Conservation (phyloP, 2,888 invertebrate genomes). For the Seladonia tumulorum region DNA sequence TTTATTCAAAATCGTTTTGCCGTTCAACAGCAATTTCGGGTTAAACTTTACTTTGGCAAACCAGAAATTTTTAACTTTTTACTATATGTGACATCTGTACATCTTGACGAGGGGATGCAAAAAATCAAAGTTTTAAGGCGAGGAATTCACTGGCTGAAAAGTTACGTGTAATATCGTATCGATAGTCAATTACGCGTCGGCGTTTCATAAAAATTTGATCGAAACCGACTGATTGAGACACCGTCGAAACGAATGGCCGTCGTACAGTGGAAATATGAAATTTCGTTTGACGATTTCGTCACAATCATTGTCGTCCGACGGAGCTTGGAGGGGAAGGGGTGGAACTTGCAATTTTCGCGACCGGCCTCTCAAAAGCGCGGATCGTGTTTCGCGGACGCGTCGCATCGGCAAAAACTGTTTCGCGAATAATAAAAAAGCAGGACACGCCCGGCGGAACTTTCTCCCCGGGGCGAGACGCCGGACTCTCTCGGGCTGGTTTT, state of each 20-base stretch:
- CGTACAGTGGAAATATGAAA: background rate
- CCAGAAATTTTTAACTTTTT: too few species aligned
- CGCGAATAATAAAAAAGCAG: slow-evolving; percentile 11
- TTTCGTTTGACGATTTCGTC: background rate
- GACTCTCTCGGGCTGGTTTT: background rate
- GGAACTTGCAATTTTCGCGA: slow-evolving; percentile 3
- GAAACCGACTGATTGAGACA: background rate
- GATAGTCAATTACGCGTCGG: background rate
- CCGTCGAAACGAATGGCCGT: background rate
- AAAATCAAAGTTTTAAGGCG: too few species aligned
- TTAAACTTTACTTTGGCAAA: background rate
- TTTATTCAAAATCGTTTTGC: background rate
- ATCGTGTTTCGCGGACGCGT: background rate
- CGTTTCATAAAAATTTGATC: background rate
- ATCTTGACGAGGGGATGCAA: too few species aligned
- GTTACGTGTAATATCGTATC: too few species aligned
- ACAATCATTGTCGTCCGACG: background rate
- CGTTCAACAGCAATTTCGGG: background rate
- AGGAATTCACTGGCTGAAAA: too few species aligned
- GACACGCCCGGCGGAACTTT: slow-evolving; percentile 1
- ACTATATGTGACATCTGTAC: too few species aligned
- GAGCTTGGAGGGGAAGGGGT: background rate
- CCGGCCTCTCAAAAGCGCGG: background rate
- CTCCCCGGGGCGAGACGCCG: background rate
- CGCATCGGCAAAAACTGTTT: background rate